phyloP scores from a whole-genome alignment of 2,888 invertebrate genomes.

The Tuta absoluta region DNA sequence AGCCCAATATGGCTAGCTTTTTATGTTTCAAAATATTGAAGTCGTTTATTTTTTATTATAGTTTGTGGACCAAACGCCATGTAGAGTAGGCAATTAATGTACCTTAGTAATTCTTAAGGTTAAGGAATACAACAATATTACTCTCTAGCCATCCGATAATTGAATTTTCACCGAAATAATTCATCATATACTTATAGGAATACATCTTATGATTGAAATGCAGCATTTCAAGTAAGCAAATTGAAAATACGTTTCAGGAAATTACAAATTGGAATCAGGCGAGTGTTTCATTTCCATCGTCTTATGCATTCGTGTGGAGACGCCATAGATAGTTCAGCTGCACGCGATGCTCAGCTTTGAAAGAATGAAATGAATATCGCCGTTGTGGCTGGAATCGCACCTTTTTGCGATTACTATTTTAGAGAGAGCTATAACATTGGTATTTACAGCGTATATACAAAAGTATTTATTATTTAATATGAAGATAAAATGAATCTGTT shows the following conservation, averaged over 20 bases:
- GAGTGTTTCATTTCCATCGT: constrained; percentile 41
- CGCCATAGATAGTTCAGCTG: constrained; percentile 47
- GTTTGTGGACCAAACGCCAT: too few species aligned
- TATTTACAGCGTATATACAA: neutral
- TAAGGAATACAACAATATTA: too few species aligned
- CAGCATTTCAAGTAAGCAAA: constrained; percentile 16
- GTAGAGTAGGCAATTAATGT: too few species aligned
- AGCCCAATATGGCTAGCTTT: too few species aligned
- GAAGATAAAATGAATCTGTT: too few species aligned
- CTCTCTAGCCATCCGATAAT: too few species aligned
- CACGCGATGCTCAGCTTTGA: constrained; percentile 58
- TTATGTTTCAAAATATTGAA: too few species aligned
- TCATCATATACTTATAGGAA: too few species aligned
- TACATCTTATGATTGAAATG: constrained; percentile 13
- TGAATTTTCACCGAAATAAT: neutral
- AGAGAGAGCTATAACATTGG: too few species aligned
- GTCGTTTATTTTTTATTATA: too few species aligned
- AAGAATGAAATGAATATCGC: constrained; percentile 47
- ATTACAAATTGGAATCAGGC: constrained; percentile 34
- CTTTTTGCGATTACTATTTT: neutral
- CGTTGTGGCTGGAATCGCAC: neutral
- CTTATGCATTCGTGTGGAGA: constrained; percentile 61
- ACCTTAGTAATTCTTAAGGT: too few species aligned
- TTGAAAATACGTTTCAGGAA: constrained; percentile 27
- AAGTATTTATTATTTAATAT: too few species aligned